Evolutionary conservation across 2,888 invertebrate species (phyloP).

Genomic region (Pyralis farinalis): DNA sequence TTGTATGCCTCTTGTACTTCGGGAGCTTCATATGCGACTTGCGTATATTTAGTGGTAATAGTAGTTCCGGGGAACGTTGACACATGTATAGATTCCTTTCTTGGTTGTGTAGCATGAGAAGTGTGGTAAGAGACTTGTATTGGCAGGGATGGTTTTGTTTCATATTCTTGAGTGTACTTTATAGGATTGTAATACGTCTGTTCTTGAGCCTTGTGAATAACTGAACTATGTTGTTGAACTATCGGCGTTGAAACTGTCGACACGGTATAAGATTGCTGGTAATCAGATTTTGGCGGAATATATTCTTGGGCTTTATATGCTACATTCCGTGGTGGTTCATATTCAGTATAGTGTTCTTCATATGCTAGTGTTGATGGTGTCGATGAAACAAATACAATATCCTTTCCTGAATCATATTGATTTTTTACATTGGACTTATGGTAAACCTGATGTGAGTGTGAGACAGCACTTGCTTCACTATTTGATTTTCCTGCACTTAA

Average conservation of each 20-base stretch:
- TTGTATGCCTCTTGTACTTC: slow-evolving; percentile 64
- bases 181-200: slow-evolving; percentile 33
- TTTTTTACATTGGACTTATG: slow-evolving; percentile 43
- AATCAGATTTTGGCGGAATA: slow-evolving; percentile 45
- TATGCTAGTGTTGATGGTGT: slow-evolving; percentile 59
- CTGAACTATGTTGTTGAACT: slow-evolving; percentile 46
- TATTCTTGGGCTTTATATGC: slow-evolving; percentile 46
- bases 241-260: slow-evolving; percentile 46
- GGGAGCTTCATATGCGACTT: slow-evolving; percentile 52
- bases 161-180: slow-evolving; percentile 31
- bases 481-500: slow-evolving; percentile 42
- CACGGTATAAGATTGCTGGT: slow-evolving; percentile 45
- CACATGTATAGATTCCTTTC: slow-evolving; percentile 51
- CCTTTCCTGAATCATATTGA: slow-evolving; percentile 42
- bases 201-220: slow-evolving; percentile 33
- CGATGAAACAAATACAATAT: slow-evolving; percentile 52
- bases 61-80: slow-evolving; percentile 48
- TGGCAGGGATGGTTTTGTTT: slow-evolving; percentile 17
- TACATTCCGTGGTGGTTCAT: slow-evolving; percentile 44
- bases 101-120: slow-evolving; percentile 44
- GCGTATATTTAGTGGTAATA: slow-evolving; percentile 44
- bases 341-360: slow-evolving; percentile 61
- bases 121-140: slow-evolving; percentile 43
- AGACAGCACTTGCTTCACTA: slow-evolving; percentile 64
- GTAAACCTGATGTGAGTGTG: slow-evolving; percentile 67